Evolutionary conservation across 2,113 vertebrate genomes (phyloP).

Genomic region (Anguilla japonica): DNA sequence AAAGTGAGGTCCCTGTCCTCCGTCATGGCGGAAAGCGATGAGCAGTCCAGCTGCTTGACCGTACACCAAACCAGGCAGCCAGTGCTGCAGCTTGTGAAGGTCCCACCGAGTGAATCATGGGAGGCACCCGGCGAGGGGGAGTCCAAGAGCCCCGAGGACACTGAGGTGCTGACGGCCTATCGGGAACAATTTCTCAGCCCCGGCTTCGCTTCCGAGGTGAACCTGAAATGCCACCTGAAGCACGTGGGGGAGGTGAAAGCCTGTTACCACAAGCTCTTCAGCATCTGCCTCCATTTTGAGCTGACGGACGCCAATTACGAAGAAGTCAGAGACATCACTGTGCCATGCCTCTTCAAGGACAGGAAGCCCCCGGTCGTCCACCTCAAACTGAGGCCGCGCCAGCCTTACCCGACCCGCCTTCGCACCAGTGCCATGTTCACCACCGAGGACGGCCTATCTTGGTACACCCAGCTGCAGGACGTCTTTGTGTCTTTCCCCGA

Average conservation of each 20-base stretch:
- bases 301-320: slow-evolving; percentile 65
- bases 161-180: slow-evolving; percentile 49
- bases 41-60: slow-evolving; percentile 66
- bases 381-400: slow-evolving; percentile 69
- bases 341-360: slow-evolving; percentile 71
- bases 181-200: slow-evolving; percentile 57
- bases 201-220: slow-evolving; percentile 58
- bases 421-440: slow-evolving; percentile 70
- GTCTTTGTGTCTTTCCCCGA: slow-evolving; percentile 71
- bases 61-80: slow-evolving; percentile 60
- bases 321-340: slow-evolving; percentile 64
- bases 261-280: slow-evolving; percentile 70
- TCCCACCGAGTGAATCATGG: neutral
- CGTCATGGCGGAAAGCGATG: slow-evolving; percentile 76
- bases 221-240: slow-evolving; percentile 63
- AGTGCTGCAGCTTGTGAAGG: slow-evolving; percentile 58
- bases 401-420: slow-evolving; percentile 70
- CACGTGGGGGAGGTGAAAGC: slow-evolving; percentile 45
- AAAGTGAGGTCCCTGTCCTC: slow-evolving; percentile 71
- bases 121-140: fast-evolving
- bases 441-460: slow-evolving; percentile 69
- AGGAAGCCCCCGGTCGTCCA: slow-evolving; percentile 52
- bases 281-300: slow-evolving; percentile 75
- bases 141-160: neutral
- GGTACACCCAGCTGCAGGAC: slow-evolving; percentile 68